Evolutionary conservation across 2,113 vertebrate species (phyloP).

Genomic region (Diadophis punctatus): DNA sequence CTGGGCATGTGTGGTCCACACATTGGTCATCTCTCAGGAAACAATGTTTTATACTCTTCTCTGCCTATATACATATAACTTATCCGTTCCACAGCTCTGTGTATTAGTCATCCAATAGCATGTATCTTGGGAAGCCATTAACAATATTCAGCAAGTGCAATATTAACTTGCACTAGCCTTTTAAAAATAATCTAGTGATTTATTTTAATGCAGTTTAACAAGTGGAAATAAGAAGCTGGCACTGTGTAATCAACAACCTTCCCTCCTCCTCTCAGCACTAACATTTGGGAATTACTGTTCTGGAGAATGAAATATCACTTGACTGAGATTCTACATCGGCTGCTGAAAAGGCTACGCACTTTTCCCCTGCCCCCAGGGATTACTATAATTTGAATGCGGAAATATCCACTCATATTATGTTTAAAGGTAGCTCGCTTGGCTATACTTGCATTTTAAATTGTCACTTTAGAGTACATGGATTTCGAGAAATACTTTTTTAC

Average conservation of each 20-base stretch:
- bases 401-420: constrained; percentile 44
- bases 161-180: constrained; percentile 32
- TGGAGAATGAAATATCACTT: background rate
- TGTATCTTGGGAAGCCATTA: background rate
- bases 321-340: constrained; percentile 25
- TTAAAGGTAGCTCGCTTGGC: constrained; percentile 24
- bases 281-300: constrained; percentile 19
- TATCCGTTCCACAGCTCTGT: background rate
- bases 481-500: constrained; percentile 44
- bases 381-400: constrained; percentile 36
- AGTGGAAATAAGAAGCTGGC: background rate
- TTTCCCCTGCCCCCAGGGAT: constrained; percentile 13
- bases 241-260: background rate
- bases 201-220: constrained; percentile 2
- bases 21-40: background rate
- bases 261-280: background rate
- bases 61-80: background rate
- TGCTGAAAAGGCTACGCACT: constrained; percentile 19
- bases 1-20: background rate
- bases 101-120: background rate
- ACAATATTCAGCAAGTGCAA: background rate
- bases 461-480: constrained; percentile 25
- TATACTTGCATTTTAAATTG: constrained; percentile 24
- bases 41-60: background rate
- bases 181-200: constrained; percentile 24